phyloP scores from a whole-genome alignment of 1,140 invertebrate species.

The Orius insidiosus region DNA sequence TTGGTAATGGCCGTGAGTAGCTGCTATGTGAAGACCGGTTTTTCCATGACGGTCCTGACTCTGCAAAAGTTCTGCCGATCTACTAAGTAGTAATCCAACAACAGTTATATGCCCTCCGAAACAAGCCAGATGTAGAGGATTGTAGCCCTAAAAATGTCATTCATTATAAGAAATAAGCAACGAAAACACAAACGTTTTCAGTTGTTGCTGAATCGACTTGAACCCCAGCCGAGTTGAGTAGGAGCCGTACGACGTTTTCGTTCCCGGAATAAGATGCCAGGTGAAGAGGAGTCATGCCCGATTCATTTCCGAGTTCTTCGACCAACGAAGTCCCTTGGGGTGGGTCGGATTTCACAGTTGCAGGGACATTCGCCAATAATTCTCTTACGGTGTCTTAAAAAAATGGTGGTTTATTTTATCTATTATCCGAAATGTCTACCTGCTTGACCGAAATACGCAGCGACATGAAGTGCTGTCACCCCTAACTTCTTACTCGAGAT shows the following conservation, averaged over 20 bases:
- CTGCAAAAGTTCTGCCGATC: conserved; percentile 83
- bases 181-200: conserved; percentile 60
- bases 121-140: conserved; percentile 87
- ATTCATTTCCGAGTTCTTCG: conserved; percentile 75
- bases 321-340: conserved; percentile 65
- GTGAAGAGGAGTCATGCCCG: conserved; percentile 88
- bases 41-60: conserved; percentile 88
- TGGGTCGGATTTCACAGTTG: conserved; percentile 84
- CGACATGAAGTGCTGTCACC: conserved; percentile 90
- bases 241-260: conserved; percentile 86
- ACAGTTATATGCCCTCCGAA: conserved; percentile 91
- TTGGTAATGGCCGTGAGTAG: conserved; percentile 87
- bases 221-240: conserved; percentile 91
- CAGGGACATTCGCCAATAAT: conserved; percentile 77
- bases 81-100: conserved; percentile 79
- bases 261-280: conserved; percentile 93
- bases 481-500: conserved; percentile 91
- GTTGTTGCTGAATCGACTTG: conserved; percentile 85
- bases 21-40: conserved; percentile 88
- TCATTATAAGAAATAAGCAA: not conserved
- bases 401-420: not conserved
- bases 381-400: conserved; percentile 82
- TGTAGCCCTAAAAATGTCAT: conserved; percentile 53
- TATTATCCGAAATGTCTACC: conserved; percentile 27
- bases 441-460: conserved; percentile 93